Conservation (phyloP, 2,888 invertebrate genomes). For the Oxyscelio sp. region DNA sequence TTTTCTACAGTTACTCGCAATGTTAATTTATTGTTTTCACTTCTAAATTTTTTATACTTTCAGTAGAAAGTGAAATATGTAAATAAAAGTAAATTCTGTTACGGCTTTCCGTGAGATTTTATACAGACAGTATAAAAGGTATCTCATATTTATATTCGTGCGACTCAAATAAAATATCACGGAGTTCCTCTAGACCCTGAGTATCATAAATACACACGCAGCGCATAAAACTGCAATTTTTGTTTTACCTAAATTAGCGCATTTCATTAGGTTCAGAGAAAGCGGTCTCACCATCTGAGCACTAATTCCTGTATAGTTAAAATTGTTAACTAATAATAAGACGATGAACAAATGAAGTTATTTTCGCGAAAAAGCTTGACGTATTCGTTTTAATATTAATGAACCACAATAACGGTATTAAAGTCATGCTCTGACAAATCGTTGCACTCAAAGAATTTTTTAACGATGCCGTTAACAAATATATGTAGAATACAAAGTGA, state of each 20-base stretch:
- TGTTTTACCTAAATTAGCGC: constrained; percentile 45
- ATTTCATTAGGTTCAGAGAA: constrained; percentile 46
- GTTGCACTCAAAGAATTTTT: constrained; percentile 37
- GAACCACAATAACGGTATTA: constrained; percentile 44
- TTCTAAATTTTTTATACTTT: constrained; percentile 20
- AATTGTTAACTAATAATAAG: constrained; percentile 29
- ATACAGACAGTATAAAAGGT: constrained; percentile 29
- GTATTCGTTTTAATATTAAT: constrained; percentile 42
- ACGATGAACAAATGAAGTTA: constrained; percentile 27
- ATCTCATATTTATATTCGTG: constrained; percentile 23
- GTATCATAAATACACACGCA: constrained; percentile 36
- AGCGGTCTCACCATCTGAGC: constrained; percentile 6
- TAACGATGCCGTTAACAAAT: constrained; percentile 32
- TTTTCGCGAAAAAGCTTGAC: constrained; percentile 22
- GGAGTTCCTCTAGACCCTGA: constrained; percentile 9
- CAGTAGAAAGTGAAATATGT: constrained; percentile 50
- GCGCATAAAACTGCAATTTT: constrained; percentile 39
- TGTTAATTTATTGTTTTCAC: constrained; percentile 29
- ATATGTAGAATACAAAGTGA: constrained; percentile 13
- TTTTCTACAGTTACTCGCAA: not conserved
- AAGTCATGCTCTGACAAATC: constrained; percentile 54
- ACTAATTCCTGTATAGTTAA: constrained; percentile 17
- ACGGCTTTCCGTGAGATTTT: constrained; percentile 28
- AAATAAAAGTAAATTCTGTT: constrained; percentile 27
- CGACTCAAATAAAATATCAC: constrained; percentile 45